Evolutionary conservation across 53 echinoderm and acorn worm genomes (phyloP).

Genomic region (Paelopatides confundens): DNA sequence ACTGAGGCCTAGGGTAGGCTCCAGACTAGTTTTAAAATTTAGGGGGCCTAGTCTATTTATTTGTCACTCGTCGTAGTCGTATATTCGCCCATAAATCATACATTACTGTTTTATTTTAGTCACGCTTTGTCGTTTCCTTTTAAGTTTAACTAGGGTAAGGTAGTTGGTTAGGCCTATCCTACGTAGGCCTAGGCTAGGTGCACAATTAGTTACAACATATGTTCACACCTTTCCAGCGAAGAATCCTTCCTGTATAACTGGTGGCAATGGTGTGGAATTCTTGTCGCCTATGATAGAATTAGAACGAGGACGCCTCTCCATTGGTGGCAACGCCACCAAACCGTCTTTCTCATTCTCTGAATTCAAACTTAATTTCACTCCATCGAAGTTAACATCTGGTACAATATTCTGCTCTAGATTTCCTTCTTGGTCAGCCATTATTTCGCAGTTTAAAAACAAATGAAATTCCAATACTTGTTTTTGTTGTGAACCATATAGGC

Average conservation of each 20-base stretch:
- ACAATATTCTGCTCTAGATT: neutral
- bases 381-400: constrained; percentile 27
- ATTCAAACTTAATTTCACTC: constrained; percentile 5
- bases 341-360: constrained; percentile 8
- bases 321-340: constrained; percentile 14
- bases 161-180: neutral
- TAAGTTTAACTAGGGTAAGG: no score
- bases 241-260: constrained; percentile 64
- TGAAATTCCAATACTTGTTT: neutral
- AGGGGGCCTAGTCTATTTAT: no score
- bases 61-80: no score
- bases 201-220: neutral
- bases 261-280: constrained; percentile 51
- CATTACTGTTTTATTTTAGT: no score
- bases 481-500: no score
- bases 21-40: no score
- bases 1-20: no score
- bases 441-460: neutral
- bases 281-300: constrained; percentile 48
- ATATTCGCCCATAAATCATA: no score
- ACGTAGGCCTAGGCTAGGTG: neutral
- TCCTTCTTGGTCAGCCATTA: constrained; percentile 1
- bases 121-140: no score
- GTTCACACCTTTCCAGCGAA: constrained; percentile 72
- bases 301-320: neutral